Base-by-base conservation (phyloP, 2,797 vertebrate genomes). In the Tangara arthus region DNA sequence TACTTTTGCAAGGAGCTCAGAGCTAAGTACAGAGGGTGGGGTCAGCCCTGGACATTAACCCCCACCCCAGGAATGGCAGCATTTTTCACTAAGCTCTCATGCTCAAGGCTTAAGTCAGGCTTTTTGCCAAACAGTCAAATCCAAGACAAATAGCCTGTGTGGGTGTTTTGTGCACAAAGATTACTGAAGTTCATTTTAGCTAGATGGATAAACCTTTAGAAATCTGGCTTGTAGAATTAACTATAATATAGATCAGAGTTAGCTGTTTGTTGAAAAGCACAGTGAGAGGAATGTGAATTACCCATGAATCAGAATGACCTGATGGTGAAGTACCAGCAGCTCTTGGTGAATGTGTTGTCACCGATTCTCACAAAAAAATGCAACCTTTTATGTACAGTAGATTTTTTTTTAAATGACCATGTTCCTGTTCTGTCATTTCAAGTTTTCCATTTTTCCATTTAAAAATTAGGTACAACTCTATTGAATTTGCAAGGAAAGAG, bases 1-100 rank as follows among this genome's bases (percentile, higher is more conserved):
- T 57, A 60, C 75, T 92, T 19, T 96, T 98, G 98, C 98, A 98
- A 98, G 97, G 98, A 97, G 96, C 98, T 98, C 77, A 79, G 87
- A 97, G 98, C 97, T 91, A 97, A 98, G 96, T 64, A 86, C 94
- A 95, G 85, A 95, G 97, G 97, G 97, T 96, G 97, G 94, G 94
- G 96, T 97, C 95, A 94, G 61, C 79, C 89, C 85, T 96, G 97
- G 98, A 98, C 98, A 97, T 95, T 96, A 87, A 70, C 56, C 75
- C 96, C 92, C 34, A 27, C 22, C 35, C 13, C 37, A 56, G 81
- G 94, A 97, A 94, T 96, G 97, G 91, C 96, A 97, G 94, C 88
- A 90, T 97, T 98, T 97, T 98, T 95, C 87, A 79, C 97, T 90
- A 82, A 97, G 96, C 77, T 69, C 83, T 95, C 95, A 97, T 97